Base-by-base conservation (phyloP, 1,140 invertebrate species). In the Nomia melanderi region DNA sequence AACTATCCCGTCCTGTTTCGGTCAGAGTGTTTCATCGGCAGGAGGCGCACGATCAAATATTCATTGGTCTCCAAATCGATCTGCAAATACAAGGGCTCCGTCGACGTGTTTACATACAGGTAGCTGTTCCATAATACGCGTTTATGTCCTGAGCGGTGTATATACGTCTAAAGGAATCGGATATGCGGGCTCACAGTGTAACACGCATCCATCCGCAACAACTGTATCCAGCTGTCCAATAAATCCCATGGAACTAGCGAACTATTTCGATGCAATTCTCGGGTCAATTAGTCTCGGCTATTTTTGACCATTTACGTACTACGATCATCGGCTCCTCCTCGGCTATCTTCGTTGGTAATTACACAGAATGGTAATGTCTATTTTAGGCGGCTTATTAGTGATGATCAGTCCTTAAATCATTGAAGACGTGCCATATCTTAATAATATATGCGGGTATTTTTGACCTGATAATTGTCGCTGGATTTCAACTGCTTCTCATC, bases 81-180 rank as follows among this genome's bases (percentile, higher is more conserved):
- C 73, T 47, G 41, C 54, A 59, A 75, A 56, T 67, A 69, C 44
- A 64, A 56, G 31, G n/a, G 17, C 25, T 23, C 72, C 67, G 25
- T 36, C 69, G 25, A 31, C 65, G 67, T 64, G 62, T 77, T 77
- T 77, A 82, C 73, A 56, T 57, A 62, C 54, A 59, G 66, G 33
- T 63, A 76, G 66, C 64, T 81, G 69, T 63, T 31, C 79, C 27
- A 66, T 82, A 81, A 77, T 81, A 54, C 63, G 63, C 79, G 76
- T 81, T 82, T 78, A 82, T 78, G 74, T 70, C 63, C 54, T 54
- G 67, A 69, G 47, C 54, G 11, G 23, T 47, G n/a, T 59, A 75
- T 56, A 59, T 27, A 44, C 36, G 25, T 31, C 65, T 41, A 23
- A 53, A 33, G 73, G 74, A 76, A 69, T 59, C 36, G 50, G 33